Percentiles rank a stretch among this genome's conserved stretches.
These are phyloP conservation scores for Alaudala cheleensis DNA, from an alignment of 2,113 vertebrate genomes.

Conservation along the genomic window DNA sequence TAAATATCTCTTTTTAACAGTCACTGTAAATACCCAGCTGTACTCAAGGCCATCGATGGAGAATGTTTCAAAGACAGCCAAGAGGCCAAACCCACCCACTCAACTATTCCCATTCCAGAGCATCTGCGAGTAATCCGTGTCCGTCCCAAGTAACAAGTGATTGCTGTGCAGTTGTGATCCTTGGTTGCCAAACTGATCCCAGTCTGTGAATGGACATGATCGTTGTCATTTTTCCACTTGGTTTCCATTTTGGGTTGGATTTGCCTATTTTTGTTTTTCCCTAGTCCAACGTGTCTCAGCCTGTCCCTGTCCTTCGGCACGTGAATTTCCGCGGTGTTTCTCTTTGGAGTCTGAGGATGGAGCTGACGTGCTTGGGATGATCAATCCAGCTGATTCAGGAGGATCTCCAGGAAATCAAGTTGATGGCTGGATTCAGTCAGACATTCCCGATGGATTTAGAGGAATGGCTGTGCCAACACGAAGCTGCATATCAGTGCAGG, in stretches of 20 bases:
- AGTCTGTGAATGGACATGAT: slow-evolving; percentile 19
- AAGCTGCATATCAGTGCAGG: background rate
- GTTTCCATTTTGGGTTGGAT: background rate
- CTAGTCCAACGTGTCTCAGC: background rate
- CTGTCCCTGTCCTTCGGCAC: background rate
- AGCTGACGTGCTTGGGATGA: background rate
- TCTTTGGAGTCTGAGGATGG: background rate
- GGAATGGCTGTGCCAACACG: background rate
- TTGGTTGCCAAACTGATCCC: slow-evolving; percentile 19
- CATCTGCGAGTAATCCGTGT: slow-evolving; percentile 40
- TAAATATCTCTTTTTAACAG: slow-evolving; percentile 31
- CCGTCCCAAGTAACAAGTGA: slow-evolving; percentile 20
- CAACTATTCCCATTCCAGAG: slow-evolving; percentile 13
- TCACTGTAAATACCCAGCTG: slow-evolving; percentile 46
- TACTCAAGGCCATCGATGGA: background rate
- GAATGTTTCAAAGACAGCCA: background rate
- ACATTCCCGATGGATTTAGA: background rate
- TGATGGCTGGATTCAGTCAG: background rate
- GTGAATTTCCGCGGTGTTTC: background rate
- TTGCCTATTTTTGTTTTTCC: background rate
- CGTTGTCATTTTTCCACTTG: background rate
- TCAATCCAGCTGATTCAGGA: background rate
- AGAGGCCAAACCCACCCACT: background rate
- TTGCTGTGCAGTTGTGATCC: slow-evolving; percentile 59
- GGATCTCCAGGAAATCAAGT: background rate